phyloP scores from a whole-genome alignment of 2,888 invertebrate genomes.

The Bellardia pandia region DNA sequence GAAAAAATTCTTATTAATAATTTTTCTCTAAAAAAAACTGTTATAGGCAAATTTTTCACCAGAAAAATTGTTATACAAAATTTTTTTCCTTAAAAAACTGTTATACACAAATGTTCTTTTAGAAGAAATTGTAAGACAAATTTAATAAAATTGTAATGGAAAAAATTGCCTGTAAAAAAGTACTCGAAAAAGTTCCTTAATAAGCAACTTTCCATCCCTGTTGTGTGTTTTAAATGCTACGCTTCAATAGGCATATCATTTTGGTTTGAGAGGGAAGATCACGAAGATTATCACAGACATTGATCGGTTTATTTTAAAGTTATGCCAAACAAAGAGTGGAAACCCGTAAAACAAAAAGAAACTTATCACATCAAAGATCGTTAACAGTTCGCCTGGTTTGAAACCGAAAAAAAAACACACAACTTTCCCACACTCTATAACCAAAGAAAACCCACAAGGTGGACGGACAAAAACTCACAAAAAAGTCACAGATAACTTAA shows the following conservation, averaged over 20 bases:
- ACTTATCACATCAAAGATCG: conserved; percentile 71
- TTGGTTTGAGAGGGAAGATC: conserved; percentile 56
- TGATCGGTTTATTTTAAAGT: conserved; percentile 61
- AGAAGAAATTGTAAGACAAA: too few relatives aligned
- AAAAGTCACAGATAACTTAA: conserved; percentile 44
- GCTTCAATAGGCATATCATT: conserved; percentile 68
- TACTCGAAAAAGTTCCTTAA: not conserved
- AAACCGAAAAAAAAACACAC: conserved; percentile 24
- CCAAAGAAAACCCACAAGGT: conserved; percentile 42
- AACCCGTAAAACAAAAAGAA: conserved; percentile 40
- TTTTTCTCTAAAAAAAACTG: too few relatives aligned
- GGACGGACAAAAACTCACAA: conserved; percentile 14
- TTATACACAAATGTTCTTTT: too few relatives aligned
- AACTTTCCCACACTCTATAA: conserved; percentile 70
- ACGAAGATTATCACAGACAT: conserved; percentile 63
- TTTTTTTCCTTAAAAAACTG: too few relatives aligned
- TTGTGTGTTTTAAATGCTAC: conserved; percentile 56
- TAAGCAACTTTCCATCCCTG: conserved; percentile 27
- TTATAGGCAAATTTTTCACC: too few relatives aligned
- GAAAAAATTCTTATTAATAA: too few relatives aligned
- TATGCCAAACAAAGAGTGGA: conserved; percentile 36
- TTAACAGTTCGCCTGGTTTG: conserved; percentile 67
- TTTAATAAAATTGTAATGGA: too few relatives aligned
- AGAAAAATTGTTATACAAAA: too few relatives aligned
- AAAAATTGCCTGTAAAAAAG: not conserved